Base-by-base conservation (phyloP, 2,113 vertebrate species). In the Phodopus roborovskii region DNA sequence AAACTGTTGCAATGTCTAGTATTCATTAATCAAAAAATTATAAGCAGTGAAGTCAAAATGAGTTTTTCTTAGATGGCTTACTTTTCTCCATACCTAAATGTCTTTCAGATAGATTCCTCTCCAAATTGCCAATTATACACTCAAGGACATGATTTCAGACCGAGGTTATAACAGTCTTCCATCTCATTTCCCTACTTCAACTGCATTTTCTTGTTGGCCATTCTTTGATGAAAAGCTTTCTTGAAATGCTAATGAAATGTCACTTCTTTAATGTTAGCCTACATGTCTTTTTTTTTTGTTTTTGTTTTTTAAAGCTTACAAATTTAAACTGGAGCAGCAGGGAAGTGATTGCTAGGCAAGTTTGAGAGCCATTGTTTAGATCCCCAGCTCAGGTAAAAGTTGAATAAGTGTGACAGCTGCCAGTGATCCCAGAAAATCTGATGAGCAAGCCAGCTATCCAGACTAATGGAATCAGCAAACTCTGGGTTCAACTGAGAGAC, bases 131-230 rank as follows among this genome's bases (percentile, higher is more conserved):
- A 91, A 79, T n/a, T 45, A 58, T n/a, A 95, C 68, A 82, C 62
- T 86, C 88, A 73, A 77, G 86, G 74, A 26, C 62, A 62, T 66
- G 42, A 71, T 42, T 78, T 88, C 39, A 56, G 56, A 84, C 45
- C 10, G 20, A 42, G 60, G 48, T 39, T 94, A 73, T 60, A 94
- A 86, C 3, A 95, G 50, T 28, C 39, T 91, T 56, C 78, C 75
- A 91, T 78, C 15, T 90, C n/a, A 75, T 79, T 92, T 89, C 78
- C 73, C n/a, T 94, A 24, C 26, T 97, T 85, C 22, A 86, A 60
- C 1, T 86, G 17, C 84, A 82, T 73, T 92, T 36, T 94, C 48
- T 30, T 88, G 3, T 53, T 85, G 39, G 39, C 17, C 62, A 42
- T 11, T 77, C 64, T 90, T 90, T 92, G 45, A 94, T 39, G 39